phyloP scores from a whole-genome alignment of 2,113 vertebrate species.

The Chionomys nivalis region DNA sequence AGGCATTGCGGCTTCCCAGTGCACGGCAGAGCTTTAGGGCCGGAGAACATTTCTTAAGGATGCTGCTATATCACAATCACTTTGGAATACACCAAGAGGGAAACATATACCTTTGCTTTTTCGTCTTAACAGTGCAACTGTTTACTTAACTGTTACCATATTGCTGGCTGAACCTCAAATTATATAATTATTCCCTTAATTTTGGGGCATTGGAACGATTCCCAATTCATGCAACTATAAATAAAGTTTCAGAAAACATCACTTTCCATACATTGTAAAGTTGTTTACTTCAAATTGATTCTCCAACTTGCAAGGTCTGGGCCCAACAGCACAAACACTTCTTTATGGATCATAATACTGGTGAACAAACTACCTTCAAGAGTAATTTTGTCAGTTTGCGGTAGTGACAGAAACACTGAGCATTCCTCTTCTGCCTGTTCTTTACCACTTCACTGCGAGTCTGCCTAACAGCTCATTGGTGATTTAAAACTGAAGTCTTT shows the following conservation, averaged over 20 bases:
- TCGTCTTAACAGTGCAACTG: not conserved
- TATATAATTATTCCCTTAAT: constrained; percentile 59
- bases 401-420: not conserved
- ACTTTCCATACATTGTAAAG: not conserved
- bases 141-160: constrained; percentile 52
- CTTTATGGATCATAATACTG: not conserved
- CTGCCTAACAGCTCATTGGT: constrained; percentile 1
- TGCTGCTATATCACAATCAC: not conserved
- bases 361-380: not conserved
- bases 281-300: constrained; percentile 34
- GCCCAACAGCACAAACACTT: not conserved
- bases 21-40: not conserved
- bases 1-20: not conserved
- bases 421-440: not conserved
- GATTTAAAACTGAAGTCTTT: constrained; percentile 25
- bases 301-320: constrained; percentile 7
- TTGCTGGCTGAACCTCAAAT: constrained; percentile 45
- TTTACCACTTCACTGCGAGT: not conserved
- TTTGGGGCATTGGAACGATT: constrained; percentile 48
- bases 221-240: constrained; percentile 56
- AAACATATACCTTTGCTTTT: constrained; percentile 43
- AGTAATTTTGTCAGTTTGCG: not conserved
- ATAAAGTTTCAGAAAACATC: constrained; percentile 50
- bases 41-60: not conserved
- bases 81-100: constrained; percentile 4